Percentiles rank a stretch among this genome's conserved stretches.
Evolutionary conservation across 2,113 vertebrate species (phyloP).

Genomic region (Pipra filicauda): DNA sequence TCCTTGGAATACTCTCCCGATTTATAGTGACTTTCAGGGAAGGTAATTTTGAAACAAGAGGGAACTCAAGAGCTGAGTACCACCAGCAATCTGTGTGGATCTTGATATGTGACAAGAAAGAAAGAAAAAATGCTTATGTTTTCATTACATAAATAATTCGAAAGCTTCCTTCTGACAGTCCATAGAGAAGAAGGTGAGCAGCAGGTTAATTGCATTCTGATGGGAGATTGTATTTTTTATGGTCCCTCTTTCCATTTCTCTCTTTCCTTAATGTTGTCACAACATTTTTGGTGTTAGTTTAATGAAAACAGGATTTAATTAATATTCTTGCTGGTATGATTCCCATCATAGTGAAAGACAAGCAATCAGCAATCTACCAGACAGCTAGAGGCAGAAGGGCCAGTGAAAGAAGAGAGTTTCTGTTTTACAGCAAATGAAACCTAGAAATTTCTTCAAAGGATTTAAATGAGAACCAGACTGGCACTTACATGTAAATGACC

Average conservation of each 20-base stretch:
- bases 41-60: not conserved
- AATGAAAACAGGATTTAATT: not conserved
- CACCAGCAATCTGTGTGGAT: not conserved
- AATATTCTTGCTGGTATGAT: not conserved
- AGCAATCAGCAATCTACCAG: not conserved
- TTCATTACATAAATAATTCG: not conserved
- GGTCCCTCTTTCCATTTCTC: not conserved
- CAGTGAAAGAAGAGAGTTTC: not conserved
- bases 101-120: not conserved
- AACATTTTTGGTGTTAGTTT: not conserved
- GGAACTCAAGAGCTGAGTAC: not conserved
- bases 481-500: not conserved
- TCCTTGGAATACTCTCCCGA: not conserved
- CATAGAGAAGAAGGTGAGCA: not conserved
- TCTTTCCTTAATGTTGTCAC: not conserved
- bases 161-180: not conserved
- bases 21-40: not conserved
- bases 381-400: not conserved
- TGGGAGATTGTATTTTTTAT: not conserved
- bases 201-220: not conserved
- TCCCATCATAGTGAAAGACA: not conserved
- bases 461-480: not conserved
- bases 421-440: not conserved
- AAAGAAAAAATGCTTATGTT: not conserved
- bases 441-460: not conserved